phyloP scores from a whole-genome alignment of 2,797 vertebrate species.

The Poecile montanus region DNA sequence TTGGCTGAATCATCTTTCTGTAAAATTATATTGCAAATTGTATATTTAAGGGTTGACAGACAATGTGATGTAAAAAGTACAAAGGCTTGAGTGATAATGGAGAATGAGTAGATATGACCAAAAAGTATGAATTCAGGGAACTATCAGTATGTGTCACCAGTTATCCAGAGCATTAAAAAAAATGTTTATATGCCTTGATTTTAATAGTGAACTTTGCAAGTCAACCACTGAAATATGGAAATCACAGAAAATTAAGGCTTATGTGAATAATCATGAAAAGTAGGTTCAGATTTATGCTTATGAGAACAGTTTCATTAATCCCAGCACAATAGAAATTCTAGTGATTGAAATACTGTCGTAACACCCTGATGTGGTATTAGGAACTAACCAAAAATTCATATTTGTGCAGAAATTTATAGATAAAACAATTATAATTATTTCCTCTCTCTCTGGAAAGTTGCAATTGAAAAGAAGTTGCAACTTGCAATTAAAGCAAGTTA shows the following conservation, averaged over 20 bases:
- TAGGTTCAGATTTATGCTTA: background rate
- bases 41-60: background rate
- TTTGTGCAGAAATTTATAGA: background rate
- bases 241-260: background rate
- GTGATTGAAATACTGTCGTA: background rate
- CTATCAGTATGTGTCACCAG: background rate
- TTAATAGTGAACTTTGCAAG: background rate
- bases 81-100: background rate
- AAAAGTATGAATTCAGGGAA: background rate
- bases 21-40: background rate
- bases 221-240: background rate
- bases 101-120: fast-evolving
- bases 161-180: background rate
- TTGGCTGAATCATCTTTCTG: background rate
- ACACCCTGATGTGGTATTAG: background rate
- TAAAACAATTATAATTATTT: background rate
- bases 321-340: background rate
- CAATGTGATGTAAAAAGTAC: background rate
- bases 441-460: background rate
- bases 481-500: too few species aligned
- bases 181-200: background rate
- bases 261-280: background rate
- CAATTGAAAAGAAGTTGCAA: too few species aligned
- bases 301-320: background rate
- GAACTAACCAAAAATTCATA: background rate